Evolutionary conservation across 2,797 vertebrate species (phyloP), one percentile per base, ranked within the genome.

Genomic region (Alosa sapidissima): DNA sequence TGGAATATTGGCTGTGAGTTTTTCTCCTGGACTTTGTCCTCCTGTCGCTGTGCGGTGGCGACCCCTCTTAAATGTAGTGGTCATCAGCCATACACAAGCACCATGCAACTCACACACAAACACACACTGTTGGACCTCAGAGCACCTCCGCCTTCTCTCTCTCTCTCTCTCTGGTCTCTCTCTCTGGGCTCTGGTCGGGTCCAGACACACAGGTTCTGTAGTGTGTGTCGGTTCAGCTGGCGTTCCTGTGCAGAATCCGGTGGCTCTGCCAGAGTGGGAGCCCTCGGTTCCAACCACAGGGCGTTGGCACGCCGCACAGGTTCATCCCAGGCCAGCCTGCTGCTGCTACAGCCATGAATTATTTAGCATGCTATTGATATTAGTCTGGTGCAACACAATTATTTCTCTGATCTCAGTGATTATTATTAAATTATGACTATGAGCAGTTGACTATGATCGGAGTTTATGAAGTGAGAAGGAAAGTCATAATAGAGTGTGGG

Each of bases 201-300:
- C 13, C 48, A 52, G 52, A 28, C 45, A 41, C 81, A 75, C 85
- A 41, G 51, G 68, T 47, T 13, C 45, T 68, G 78, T 47, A 72
- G 54, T 21, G n/a, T 47, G 36, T 58, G 65, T 82, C 58, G 8
- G 83, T 54, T 19, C 41, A 86, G 86, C 84, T 89, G 68, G 86
- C 87, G 87, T 49, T 55, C 81, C 81, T 24, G 6, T 90, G 88
- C 68, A 83, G 87, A 86, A 90, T 89, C 86, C 85, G 41, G 49
- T 49, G 54, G 16, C 21, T n/a, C 52, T 81, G 85, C 60, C 84
- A 55, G 84, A 81, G 84, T 21, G 82, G 75, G 49, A 48, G 55
- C 52, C 83, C 21, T 68, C 54, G 1, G 16, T 11, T 48, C 52
- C 48, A 45, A 62, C 21, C 65, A 24, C 24, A 33, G 48, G 62